Base-by-base conservation (phyloP, 2,113 vertebrate species). In the Abramis brama region DNA sequence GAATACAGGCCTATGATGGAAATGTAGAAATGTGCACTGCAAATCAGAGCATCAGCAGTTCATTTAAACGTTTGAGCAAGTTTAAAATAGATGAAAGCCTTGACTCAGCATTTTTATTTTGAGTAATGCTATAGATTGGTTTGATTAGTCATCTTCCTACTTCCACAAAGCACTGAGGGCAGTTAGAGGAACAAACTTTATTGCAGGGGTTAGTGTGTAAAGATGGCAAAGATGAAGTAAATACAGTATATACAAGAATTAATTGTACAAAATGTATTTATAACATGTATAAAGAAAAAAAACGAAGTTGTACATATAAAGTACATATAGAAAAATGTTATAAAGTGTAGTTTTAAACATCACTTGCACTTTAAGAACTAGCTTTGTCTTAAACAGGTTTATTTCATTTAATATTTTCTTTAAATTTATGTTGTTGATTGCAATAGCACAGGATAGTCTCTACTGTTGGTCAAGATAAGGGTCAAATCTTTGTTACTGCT, bases 281-380 rank as follows among this genome's bases (percentile, higher is more conserved):
- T 33, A 36, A 73, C n/a, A 23, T 83, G 68, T 86, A 86, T 57
- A 88, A 45, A 83, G 78, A 82, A 23, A 78, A 50, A 82, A 73
- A 82, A 55, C 5, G 27, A 45, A 66, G 17, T 33, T 85, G 77
- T 89, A 87, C 86, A 89, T 87, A 89, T 79, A 76, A 39, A 33
- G 52, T 70, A 52, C 68, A 81, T 66, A 59, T 5, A 73, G 57
- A 47, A 75, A 71, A 78, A 86, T 9, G 60, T 75, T 81, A 83
- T 76, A 79, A 52, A 68, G 79, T 84, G 79, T 84, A 83, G 70
- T 89, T 89, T 85, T 68, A 47, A 84, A 82, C 60, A 62, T n/a
- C 27, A 82, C 62, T 50, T 50, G 79, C 79, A 82, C 79, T 82
- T 82, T 82, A 70, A 70, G 30, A 50, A 77, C 10, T 52, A 70